Evolutionary conservation across 2,888 invertebrate genomes (phyloP).

Genomic region (Leptinotarsa juncta): DNA sequence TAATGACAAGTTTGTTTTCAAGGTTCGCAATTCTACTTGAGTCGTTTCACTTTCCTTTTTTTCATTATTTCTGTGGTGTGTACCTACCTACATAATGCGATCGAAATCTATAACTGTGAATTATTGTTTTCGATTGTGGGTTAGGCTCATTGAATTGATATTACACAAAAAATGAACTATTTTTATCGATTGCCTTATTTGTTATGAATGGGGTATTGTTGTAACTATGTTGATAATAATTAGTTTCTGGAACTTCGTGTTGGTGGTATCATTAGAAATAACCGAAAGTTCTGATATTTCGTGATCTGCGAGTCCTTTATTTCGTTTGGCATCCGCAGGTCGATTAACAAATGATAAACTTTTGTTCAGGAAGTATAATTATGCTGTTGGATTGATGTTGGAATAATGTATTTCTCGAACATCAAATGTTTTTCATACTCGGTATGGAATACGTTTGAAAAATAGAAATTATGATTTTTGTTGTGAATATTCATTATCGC

Average conservation of each 20-base stretch:
- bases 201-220: neutral
- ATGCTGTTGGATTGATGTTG: too few species aligned
- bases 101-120: constrained; percentile 9
- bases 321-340: neutral
- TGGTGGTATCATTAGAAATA: neutral
- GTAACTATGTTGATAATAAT: too few species aligned
- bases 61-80: neutral
- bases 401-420: too few species aligned
- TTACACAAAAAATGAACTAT: neutral
- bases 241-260: too few species aligned
- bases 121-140: constrained; percentile 10
- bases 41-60: constrained; percentile 12
- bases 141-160: constrained; percentile 5
- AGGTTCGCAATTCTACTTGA: constrained; percentile 4
- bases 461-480: too few species aligned
- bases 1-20: neutral
- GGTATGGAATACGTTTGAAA: too few species aligned
- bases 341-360: neutral
- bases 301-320: neutral
- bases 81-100: constrained; percentile 9
- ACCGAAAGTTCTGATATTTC: neutral
- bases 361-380: too few species aligned
- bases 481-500: too few species aligned
- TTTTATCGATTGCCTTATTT: constrained; percentile 1
- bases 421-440: too few species aligned